Evolutionary conservation across 2,113 vertebrate species (phyloP), one percentile per base, ranked within the genome.

Genomic region (Labrus mixtus): DNA sequence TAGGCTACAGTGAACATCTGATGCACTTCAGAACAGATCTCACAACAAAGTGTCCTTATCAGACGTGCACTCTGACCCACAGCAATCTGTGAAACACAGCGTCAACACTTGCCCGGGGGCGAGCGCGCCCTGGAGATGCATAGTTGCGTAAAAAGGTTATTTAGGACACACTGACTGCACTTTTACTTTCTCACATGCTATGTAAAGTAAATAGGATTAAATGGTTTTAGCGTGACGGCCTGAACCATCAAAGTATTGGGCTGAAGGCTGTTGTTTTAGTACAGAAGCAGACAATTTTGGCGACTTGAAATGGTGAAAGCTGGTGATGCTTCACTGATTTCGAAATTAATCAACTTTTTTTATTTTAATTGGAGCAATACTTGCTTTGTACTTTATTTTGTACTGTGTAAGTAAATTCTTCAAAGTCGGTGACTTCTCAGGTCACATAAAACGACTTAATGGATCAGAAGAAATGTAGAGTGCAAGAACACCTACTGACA

Each of bases 181-280:
- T 81, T 70, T 83, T 62, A 85, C 90, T 87, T 87, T 84, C 83
- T 81, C 83, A 62, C 77, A 80, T 75, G 82, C 79, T 58, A 39
- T 76, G 70, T 81, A 73, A 78, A 76, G 62, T 74, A 86, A 89
- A 90, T 70, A 2, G 78, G 89, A 90, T 89, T 90, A 88, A 76
- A 68, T 10, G 54, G 59, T 63, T 48, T 89, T 23, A 60, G 73
- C 33, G 68, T 79, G 81, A 59, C 85, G 71, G 85, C 15, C 65
- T 12, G 78, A 81, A 61, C 66, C 78, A 66, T 33, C 73, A 64
- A 68, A 76, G 62, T 61, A 29, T 2, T 8, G 20, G 37, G 46
- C 39, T 19, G 68, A n/a, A 3, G 67, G 60, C 65, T 63, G 29
- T 68, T 68, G 20, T 46, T 67, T 65, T 12, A 20, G 54, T 60